These are phyloP conservation scores for Chaetogeoica ovagalla DNA, from an alignment of 2,888 invertebrate species.

Conservation along the genomic window DNA sequence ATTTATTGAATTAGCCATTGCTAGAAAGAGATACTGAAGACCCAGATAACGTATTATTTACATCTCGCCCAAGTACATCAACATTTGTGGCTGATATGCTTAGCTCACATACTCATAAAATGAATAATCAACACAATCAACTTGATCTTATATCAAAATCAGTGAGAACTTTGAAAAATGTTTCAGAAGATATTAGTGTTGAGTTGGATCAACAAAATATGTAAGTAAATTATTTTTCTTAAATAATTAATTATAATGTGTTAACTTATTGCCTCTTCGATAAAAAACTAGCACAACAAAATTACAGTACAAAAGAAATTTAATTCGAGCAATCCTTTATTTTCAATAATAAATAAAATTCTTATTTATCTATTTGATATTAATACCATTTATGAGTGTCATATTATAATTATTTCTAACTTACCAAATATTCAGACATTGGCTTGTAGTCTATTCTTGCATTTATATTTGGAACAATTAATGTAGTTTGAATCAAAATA, in stretches of 20 bases:
- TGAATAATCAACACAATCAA: conserved; percentile 85
- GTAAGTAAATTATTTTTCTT: conserved; percentile 65
- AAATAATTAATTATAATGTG: not conserved
- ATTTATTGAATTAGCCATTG: conserved; percentile 25
- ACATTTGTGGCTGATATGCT: conserved; percentile 51
- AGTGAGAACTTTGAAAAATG: conserved; percentile 87
- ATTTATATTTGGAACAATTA: not conserved
- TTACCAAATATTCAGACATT: no score
- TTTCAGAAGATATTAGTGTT: conserved; percentile 88
- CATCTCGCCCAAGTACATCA: conserved; percentile 39
- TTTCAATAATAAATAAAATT: no score
- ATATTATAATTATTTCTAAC: no score
- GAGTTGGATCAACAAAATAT: conserved; percentile 95
- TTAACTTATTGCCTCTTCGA: no score
- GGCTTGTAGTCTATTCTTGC: no score
- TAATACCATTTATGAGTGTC: no score
- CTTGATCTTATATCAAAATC: conserved; percentile 87
- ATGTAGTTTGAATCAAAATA: not conserved
- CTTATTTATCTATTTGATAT: no score
- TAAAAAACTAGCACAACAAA: no score
- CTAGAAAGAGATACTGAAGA: conserved; percentile 38
- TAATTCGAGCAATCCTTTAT: no score
- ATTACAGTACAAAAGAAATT: no score
- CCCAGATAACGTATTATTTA: conserved; percentile 43
- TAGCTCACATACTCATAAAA: conserved; percentile 63